These are phyloP conservation scores for Myotis yumanensis DNA, from an alignment of 2,113 vertebrate genomes.

Conservation along the genomic window DNA sequence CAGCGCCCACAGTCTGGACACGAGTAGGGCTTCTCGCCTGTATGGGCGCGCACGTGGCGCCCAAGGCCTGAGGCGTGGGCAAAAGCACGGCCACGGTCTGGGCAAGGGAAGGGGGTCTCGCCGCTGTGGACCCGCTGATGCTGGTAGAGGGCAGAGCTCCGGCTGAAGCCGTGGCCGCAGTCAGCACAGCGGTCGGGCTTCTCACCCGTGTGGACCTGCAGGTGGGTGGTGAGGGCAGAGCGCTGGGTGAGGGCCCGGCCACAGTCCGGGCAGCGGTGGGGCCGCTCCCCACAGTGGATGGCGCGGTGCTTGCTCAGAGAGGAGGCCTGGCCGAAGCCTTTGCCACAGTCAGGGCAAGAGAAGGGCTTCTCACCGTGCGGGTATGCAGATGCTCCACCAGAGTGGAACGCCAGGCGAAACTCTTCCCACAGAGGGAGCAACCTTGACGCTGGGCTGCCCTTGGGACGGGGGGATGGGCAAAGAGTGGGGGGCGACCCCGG, in stretches of 20 bases:
- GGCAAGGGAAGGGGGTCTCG: slow-evolving; percentile 70
- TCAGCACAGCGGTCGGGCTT: slow-evolving; percentile 69
- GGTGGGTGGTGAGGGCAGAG: slow-evolving; percentile 72
- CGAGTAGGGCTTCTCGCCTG: slow-evolving; percentile 77
- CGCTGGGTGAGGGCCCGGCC: slow-evolving; percentile 73
- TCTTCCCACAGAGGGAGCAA: slow-evolving; percentile 72
- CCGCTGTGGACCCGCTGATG: slow-evolving; percentile 74
- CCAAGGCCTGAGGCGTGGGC: slow-evolving; percentile 73
- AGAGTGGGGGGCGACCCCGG: slow-evolving; percentile 29
- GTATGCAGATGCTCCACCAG: slow-evolving; percentile 70
- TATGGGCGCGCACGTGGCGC: slow-evolving; percentile 79
- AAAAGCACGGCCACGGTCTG: slow-evolving; percentile 73
- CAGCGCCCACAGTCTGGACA: slow-evolving; percentile 85
- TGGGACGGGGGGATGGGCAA: slow-evolving; percentile 20
- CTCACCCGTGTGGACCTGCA: slow-evolving; percentile 72
- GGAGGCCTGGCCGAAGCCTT: slow-evolving; percentile 71
- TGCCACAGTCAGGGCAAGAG: slow-evolving; percentile 67
- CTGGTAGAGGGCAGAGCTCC: slow-evolving; percentile 72
- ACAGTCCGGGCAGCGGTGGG: slow-evolving; percentile 66
- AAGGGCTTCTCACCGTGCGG: slow-evolving; percentile 69
- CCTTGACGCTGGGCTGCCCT: slow-evolving; percentile 66
- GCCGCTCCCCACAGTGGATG: slow-evolving; percentile 72
- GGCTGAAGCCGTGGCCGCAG: slow-evolving; percentile 74
- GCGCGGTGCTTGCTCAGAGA: slow-evolving; percentile 75
- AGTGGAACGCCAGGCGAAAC: slow-evolving; percentile 70